Evolutionary conservation across 2,888 invertebrate genomes (phyloP).

Genomic region (Eumacrocentrus americanus): DNA sequence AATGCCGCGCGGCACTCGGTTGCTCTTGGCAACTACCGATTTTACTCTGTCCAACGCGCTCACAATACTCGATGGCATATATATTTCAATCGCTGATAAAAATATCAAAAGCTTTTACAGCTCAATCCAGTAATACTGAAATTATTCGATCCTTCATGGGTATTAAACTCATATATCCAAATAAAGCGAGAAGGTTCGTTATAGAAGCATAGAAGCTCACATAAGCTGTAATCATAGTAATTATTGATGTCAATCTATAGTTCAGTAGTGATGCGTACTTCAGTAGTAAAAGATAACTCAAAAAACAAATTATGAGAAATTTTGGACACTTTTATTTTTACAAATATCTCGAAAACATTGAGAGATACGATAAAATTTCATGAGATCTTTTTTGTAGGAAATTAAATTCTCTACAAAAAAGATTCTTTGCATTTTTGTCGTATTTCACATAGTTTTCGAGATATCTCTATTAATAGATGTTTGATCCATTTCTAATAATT

Average conservation of each 20-base stretch:
- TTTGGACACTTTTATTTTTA: not conserved
- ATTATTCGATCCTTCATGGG: too few species aligned
- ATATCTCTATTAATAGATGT: not conserved
- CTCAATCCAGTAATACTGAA: not conserved
- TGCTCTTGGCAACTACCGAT: not conserved
- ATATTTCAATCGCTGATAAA: not conserved
- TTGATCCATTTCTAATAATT: too few species aligned
- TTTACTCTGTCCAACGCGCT: not conserved
- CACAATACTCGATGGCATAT: not conserved
- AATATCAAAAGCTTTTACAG: not conserved
- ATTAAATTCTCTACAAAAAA: not conserved
- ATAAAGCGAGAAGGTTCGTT: too few species aligned
- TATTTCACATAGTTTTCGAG: not conserved
- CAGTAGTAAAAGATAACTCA: too few species aligned
- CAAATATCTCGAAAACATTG: not conserved
- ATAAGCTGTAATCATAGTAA: too few species aligned
- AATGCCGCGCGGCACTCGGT: conserved; percentile 38
- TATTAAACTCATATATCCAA: too few species aligned
- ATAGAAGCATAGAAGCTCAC: too few species aligned
- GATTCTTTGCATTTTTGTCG: not conserved
- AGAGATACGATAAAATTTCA: not conserved
- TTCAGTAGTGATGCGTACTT: too few species aligned
- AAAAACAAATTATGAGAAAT: not conserved
- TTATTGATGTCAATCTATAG: too few species aligned
- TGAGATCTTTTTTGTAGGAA: not conserved